Evolutionary conservation across 2,113 vertebrate genomes (phyloP), one percentile per base, ranked within the genome.

Genomic region (Rhineura floridana): DNA sequence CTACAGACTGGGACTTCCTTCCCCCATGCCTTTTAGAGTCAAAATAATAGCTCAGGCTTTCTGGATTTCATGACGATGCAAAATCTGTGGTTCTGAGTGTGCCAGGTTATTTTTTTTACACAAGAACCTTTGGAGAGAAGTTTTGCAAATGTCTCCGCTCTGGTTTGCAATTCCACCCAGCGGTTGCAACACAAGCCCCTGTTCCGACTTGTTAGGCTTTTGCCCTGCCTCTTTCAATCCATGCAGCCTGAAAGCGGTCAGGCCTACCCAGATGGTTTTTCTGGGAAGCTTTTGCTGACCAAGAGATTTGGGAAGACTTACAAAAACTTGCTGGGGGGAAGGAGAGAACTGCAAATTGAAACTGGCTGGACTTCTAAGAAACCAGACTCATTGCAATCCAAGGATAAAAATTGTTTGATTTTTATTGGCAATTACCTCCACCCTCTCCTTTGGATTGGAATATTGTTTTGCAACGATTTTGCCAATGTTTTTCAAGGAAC

Each of bases 281-380:
- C 69, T 89, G 67, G 77, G 55, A 50, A 42, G 2, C 11, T 65
- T 85, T 28, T 89, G 84, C 88, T 89, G 84, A 86, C 55, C 78
- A 42, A 62, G 46, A 50, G 70, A 3, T 62, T 65, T 63, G 67
- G 70, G 84, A 83, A 88, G 19, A 33, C 55, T 77, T 55, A 67
- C 62, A 70, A 81, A 83, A 83, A 83, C 59, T 65, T 73, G 44
- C n/a, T 44, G 44, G 78, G 6, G 44, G n/a, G 78, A 6, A 1
- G 19, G 25, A 76, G 72, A 48, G 76, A 52, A 63, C 9, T 76
- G 59, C 80, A 75, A 21, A 52, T 48, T 77, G 72, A 63, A 88
- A 39, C 30, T 62, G 79, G 67, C 70, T 33, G n/a, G 25, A 42
- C 33, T 67, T 50, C 44, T 21, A 25, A 77, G 59, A 9, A 83